A percentile compares a stretch with the other conserved stretches of the same genome.
Evolutionary conservation across 2,888 invertebrate species (phyloP).

Genomic region (Pachycephus smyrnensis): DNA sequence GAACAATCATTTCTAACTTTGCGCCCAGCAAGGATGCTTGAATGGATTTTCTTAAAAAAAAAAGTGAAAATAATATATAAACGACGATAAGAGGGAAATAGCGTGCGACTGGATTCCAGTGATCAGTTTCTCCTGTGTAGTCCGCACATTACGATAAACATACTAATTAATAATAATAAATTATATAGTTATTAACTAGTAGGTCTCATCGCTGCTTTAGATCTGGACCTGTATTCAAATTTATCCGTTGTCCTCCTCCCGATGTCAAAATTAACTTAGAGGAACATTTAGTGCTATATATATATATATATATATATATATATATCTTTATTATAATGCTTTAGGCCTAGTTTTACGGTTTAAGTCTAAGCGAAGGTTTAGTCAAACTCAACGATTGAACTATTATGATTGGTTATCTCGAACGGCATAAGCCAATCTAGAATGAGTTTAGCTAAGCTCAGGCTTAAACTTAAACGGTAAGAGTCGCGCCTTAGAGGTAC

Average conservation of each 20-base stretch:
- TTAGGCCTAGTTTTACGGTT: slow-evolving; percentile 17
- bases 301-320: slow-evolving; percentile 27
- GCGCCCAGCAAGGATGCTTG: neutral
- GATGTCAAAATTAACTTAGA: neutral
- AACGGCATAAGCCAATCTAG: neutral
- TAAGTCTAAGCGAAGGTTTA: slow-evolving; percentile 10
- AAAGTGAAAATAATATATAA: neutral
- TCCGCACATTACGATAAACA: slow-evolving; percentile 28
- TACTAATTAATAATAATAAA: slow-evolving; percentile 16
- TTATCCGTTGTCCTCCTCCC: neutral
- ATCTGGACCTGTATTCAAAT: neutral
- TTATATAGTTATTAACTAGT: slow-evolving; percentile 12
- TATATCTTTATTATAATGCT: slow-evolving; percentile 17
- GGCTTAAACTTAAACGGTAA: neutral
- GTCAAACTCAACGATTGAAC: slow-evolving; percentile 17
- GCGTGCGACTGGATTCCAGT: neutral
- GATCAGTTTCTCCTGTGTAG: slow-evolving; percentile 29
- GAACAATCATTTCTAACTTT: neutral
- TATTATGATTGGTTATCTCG: slow-evolving; percentile 14
- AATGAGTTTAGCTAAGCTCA: slow-evolving; percentile 3
- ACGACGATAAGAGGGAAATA: neutral
- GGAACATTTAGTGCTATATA: slow-evolving; percentile 14
- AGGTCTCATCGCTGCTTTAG: slow-evolving; percentile 10
- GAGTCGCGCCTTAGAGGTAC: neutral
- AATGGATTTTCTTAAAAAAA: too few relatives aligned